These are phyloP conservation scores for Oncorhynchus kisutch DNA, from an alignment of 2,113 vertebrate genomes.

Conservation along the genomic window DNA sequence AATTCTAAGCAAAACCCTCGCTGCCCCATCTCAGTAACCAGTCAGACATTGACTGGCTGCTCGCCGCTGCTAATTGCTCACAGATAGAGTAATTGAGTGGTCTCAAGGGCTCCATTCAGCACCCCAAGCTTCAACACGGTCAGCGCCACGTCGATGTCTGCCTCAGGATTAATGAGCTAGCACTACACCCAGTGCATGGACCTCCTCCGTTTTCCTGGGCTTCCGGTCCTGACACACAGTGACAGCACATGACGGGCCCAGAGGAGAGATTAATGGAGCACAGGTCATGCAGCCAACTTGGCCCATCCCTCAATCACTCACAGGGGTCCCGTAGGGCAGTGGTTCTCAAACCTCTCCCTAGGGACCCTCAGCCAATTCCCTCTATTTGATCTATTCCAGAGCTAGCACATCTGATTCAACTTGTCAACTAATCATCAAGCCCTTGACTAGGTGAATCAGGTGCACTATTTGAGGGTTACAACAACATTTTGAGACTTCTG, in stretches of 20 bases:
- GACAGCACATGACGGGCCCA: not conserved
- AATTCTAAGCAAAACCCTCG: not conserved
- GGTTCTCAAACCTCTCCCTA: no score
- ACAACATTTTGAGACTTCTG: no score
- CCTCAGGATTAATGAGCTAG: slow-evolving; percentile 5
- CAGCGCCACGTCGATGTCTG: slow-evolving; percentile 3
- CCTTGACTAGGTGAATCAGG: no score
- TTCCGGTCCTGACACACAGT: not conserved
- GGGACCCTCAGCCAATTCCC: no score
- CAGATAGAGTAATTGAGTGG: slow-evolving; percentile 3
- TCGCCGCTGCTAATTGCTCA: not conserved
- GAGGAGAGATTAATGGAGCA: not conserved
- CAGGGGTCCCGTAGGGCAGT: not conserved
- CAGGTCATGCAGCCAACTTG: not conserved
- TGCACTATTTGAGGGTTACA: no score
- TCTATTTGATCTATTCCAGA: no score
- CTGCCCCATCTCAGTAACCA: not conserved
- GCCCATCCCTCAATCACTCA: not conserved
- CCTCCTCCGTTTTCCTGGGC: not conserved
- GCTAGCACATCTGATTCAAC: no score
- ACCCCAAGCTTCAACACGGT: not conserved
- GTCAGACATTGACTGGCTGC: not conserved
- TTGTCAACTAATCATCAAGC: no score
- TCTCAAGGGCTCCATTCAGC: slow-evolving; percentile 7
- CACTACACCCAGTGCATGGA: not conserved